Percentiles rank a stretch among this genome's conserved stretches.
Evolutionary conservation across 1,140 invertebrate genomes (phyloP).

Genomic region (Cydia amplana): DNA sequence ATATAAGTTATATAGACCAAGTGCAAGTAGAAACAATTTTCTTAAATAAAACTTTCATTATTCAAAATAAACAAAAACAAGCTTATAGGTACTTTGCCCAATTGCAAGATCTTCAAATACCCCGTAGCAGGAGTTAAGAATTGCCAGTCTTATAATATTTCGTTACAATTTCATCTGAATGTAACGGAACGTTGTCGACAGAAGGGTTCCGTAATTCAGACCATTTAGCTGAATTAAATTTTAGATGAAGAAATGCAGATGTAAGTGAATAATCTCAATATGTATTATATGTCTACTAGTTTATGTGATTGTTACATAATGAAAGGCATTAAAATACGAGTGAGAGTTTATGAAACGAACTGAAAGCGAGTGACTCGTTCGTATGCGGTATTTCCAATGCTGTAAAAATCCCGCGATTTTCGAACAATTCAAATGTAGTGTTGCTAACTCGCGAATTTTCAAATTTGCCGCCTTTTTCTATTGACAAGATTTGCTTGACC

Average conservation of each 20-base stretch:
- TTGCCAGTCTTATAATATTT: constrained; percentile 21
- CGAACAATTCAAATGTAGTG: too few relatives aligned
- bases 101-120: constrained; percentile 16
- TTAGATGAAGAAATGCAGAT: background rate
- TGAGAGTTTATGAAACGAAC: too few relatives aligned
- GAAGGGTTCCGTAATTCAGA: constrained; percentile 24
- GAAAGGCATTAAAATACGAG: too few relatives aligned
- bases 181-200: constrained; percentile 11
- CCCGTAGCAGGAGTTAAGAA: constrained; percentile 7
- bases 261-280: background rate
- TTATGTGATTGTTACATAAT: too few relatives aligned
- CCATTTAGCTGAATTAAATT: constrained; percentile 10
- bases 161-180: constrained; percentile 11
- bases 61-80: background rate
- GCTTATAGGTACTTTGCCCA: background rate
- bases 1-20: too few relatives aligned
- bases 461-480: too few relatives aligned
- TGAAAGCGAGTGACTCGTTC: too few relatives aligned
- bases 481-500: too few relatives aligned
- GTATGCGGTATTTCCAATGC: too few relatives aligned
- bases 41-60: background rate
- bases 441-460: too few relatives aligned
- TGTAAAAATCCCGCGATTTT: too few relatives aligned
- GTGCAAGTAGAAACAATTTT: background rate
- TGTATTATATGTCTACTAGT: too few relatives aligned